These are phyloP conservation scores for Lysiphlebus fabarum DNA, from an alignment of 1,140 invertebrate species.

Conservation along the genomic window DNA sequence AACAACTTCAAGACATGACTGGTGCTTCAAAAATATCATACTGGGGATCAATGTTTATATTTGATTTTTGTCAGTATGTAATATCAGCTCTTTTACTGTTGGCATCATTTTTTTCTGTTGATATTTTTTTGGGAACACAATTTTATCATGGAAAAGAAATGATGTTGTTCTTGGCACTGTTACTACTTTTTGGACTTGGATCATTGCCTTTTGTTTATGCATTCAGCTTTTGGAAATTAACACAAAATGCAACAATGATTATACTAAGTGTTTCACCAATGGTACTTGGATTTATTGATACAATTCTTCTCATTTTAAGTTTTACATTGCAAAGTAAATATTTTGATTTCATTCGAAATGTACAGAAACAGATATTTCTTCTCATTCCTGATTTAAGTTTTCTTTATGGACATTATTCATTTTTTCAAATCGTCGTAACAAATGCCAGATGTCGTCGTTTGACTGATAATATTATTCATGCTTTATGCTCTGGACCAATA, in stretches of 20 bases:
- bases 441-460: conserved; percentile 47
- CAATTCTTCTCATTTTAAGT: conserved; percentile 30
- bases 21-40: conserved; percentile 57
- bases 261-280: conserved; percentile 37
- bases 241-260: conserved; percentile 35
- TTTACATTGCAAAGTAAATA: conserved; percentile 19
- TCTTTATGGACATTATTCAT: conserved; percentile 44
- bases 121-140: conserved; percentile 16
- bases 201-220: conserved; percentile 39
- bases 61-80: conserved; percentile 45
- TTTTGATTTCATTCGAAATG: conserved; percentile 29
- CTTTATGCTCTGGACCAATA: conserved; percentile 28
- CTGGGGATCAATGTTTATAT: conserved; percentile 58
- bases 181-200: conserved; percentile 45
- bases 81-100: conserved; percentile 22
- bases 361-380: conserved; percentile 44
- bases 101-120: conserved; percentile 20
- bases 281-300: conserved; percentile 40
- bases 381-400: conserved; percentile 47
- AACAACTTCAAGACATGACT: conserved; percentile 63
- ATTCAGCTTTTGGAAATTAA: conserved; percentile 44
- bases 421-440: conserved; percentile 35
- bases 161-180: conserved; percentile 36
- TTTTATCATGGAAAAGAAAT: conserved; percentile 24
- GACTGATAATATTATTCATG: conserved; percentile 33